Evolutionary conservation across 2,888 invertebrate genomes (phyloP), one percentile per base, ranked within the genome.

Genomic region (Anagyrus pseudococci): DNA sequence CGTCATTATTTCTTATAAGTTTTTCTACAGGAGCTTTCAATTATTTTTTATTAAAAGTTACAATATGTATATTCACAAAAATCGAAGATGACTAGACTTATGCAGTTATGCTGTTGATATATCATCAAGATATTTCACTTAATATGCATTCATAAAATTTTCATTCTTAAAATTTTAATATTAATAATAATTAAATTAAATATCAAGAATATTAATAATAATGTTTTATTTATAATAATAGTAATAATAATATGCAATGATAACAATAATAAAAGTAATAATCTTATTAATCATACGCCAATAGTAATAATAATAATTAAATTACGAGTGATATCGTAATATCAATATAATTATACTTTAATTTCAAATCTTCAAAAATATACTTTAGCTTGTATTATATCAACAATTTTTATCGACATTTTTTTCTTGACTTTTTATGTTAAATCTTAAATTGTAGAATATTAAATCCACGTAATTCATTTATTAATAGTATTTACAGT

Each of bases 401-500:
- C 50, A 61, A 65, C 61, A 58, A 61, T 65, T 55, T 58, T 65
- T 65, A 65, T 65, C 58, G 48, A 65, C 50, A 55, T 54, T 65
- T n/a, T n/a, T n/a, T 65, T 65, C 54, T 61, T 58, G 25, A 62
- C 29, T 55, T 62, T 62, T 55, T 58, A 52, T 37, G 55, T 66
- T 59, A 66, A 62, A 62, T 62, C 48, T 59, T 52, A 54, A n/a
- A n/a, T n/a, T 46, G 46, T 40, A 52, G 55, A 53, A 46, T 59
- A 62, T 57, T 58, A 22, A 56, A 62, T 56, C 50, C 55, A 56
- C 57, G 55, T 52, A 63, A n/a, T n/a, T n/a, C 43, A 41, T 33
- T 52, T 64, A 52, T 59, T 49, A 50, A 58, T 62, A 58, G 33
- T 65, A 66, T 66, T 66, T 66, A 66, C 66, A 66, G 54, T 66